Evolutionary conservation across 2,113 vertebrate species (phyloP).

Genomic region (Hippocampus abdominalis): DNA sequence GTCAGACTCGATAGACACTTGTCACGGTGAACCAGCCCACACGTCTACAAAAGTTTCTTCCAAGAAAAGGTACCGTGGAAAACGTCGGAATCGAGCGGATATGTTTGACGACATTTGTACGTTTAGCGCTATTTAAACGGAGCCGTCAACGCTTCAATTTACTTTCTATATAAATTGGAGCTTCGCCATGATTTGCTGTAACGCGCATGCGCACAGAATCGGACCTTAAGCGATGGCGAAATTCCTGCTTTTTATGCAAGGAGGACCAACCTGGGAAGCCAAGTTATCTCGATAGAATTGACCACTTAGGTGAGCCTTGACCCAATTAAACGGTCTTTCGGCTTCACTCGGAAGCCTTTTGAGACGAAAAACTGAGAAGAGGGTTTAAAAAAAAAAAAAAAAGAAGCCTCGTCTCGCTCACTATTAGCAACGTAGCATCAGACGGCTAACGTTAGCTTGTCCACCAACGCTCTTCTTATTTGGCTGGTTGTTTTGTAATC

Average conservation of each 20-base stretch:
- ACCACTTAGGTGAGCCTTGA: not conserved
- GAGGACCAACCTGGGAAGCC: constrained; percentile 42
- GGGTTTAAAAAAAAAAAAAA: not conserved
- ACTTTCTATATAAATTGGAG: constrained; percentile 37
- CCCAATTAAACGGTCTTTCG: not conserved
- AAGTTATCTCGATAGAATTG: constrained; percentile 56
- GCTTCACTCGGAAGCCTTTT: not conserved
- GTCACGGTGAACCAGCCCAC: constrained; percentile 1
- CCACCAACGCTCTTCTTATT: constrained; percentile 24
- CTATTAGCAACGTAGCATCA: constrained; percentile 55
- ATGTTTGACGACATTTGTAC: accelerated
- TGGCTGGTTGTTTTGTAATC: constrained; percentile 22
- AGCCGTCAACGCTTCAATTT: not conserved
- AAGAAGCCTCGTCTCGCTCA: constrained; percentile 50
- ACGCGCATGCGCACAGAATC: constrained; percentile 56
- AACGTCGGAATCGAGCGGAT: not conserved
- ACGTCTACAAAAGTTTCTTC: constrained; percentile 44
- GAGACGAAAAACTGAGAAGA: not conserved
- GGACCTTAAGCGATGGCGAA: constrained; percentile 53
- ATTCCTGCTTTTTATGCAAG: constrained; percentile 58
- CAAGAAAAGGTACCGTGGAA: not conserved
- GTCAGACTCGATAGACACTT: not conserved
- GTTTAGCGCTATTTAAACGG: not conserved
- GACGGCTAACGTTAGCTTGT: constrained; percentile 59
- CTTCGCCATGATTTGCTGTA: constrained; percentile 33